Evolutionary conservation across 2,888 invertebrate genomes (phyloP), one percentile per base, ranked within the genome.

Genomic region (Eupithecia tripunctaria): DNA sequence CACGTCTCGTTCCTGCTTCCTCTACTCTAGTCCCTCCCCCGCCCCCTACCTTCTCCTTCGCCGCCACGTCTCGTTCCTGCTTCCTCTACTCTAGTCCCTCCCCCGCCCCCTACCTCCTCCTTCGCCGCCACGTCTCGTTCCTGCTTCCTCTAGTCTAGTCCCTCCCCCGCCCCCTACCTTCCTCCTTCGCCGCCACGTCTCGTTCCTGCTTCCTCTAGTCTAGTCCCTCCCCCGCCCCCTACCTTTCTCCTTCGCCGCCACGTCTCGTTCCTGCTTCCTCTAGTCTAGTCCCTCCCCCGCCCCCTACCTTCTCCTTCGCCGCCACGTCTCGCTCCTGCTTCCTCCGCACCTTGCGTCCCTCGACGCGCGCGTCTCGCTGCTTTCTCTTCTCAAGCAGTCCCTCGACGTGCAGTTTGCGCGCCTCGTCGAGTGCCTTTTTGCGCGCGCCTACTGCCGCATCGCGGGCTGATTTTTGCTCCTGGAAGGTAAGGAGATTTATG

Each of bases 371-470:
- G 86, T 98, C 97, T 38, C 97, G 95, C 86, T 97, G 97, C 74
- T 97, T 93, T 15, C 97, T 88, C 76, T 95, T 96, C 90, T 98
- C 98, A 84, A 98, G 96, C 91, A 98, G 95, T 76, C 96, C 96
- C 86, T 96, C 97, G 69, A 98, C 95, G 79, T 96, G 95, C 59
- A 96, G 95, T 82, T 96, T 95, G 29, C 99, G 94, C 77, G 98
- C 98, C 6, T 96, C 97, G 88, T 99, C 98, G 59, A 99, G 88
- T 4, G 97, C 97, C 82, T 96, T 96, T 7, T 98, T 95, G 0
- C 99, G 95, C 71, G 98, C 97, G 83, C 99, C 99, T 0, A 98
- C 99, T 0, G 99, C 99, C 0, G 98, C 98, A 85, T 99, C 99
- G 85, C 99, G 99, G 0, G 99, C 99, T 21, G 98, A 97, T 86